phyloP scores from a whole-genome alignment of 2,797 vertebrate species.

The Novumbra hubbsi region DNA sequence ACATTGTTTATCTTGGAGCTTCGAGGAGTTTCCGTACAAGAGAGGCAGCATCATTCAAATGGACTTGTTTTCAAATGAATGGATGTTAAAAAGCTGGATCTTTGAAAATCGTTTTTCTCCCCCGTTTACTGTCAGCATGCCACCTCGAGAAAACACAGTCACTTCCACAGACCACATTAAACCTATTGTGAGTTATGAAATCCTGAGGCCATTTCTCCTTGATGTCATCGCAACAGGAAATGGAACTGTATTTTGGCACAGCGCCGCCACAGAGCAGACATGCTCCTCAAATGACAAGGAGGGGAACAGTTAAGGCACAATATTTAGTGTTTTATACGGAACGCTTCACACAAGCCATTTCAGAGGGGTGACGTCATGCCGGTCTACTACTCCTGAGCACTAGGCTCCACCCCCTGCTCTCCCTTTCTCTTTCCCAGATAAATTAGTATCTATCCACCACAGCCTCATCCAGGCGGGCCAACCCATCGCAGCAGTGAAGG shows the following conservation, averaged over 20 bases:
- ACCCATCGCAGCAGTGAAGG: background rate
- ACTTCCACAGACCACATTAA: background rate
- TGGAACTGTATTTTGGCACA: too few relatives aligned
- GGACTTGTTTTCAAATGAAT: background rate
- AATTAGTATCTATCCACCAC: background rate
- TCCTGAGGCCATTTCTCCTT: background rate
- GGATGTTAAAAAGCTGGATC: background rate
- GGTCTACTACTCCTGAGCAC: background rate
- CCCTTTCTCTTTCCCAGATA: background rate
- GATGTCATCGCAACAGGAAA: constrained; percentile 3
- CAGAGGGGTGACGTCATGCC: background rate
- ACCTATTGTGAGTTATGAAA: background rate
- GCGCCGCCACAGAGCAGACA: background rate
- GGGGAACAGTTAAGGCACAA: background rate
- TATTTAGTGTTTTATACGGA: background rate
- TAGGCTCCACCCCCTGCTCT: background rate
- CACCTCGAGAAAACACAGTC: constrained; percentile 6
- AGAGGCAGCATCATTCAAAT: constrained; percentile 6
- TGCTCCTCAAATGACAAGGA: background rate
- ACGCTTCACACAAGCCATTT: too few relatives aligned
- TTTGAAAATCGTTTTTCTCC: background rate
- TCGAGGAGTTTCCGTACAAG: background rate
- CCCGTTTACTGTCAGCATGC: background rate
- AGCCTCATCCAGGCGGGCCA: too few relatives aligned
- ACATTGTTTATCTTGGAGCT: constrained; percentile 6